Evolutionary conservation across 2,888 invertebrate genomes (phyloP), one percentile per base, ranked within the genome.

Genomic region (Calameuta idolon): DNA sequence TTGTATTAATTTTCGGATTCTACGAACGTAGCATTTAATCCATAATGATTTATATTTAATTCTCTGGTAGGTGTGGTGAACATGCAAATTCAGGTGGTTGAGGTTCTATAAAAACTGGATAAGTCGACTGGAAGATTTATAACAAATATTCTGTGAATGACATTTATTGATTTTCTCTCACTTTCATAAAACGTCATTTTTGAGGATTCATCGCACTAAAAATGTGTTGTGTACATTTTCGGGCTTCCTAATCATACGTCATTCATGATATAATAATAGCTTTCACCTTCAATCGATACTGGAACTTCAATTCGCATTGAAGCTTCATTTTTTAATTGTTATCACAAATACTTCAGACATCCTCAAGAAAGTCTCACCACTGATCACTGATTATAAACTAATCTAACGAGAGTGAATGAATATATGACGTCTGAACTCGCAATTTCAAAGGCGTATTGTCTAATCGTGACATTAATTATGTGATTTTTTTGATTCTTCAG

Each of bases 401-500:
- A 55, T 23, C 9, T 55, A 55, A 55, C 23, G 9, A 55, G 55
- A 55, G 55, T 55, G 23, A 55, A 55, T 55, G 55, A 55, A 23
- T 55, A 55, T 55, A 55, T 55, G 55, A 9, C 55, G 55, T 5
- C 55, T 55, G 55, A 55, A 55, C 4, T 55, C 5, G 23, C 55
- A 55, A 55, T 55, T 55, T 15, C 55, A 74, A 30, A 37, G 23
- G 79, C 77, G 81, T 82, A 82, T 78, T 79, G 78, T 83, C 82
- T 85, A 78, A 83, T 85, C 79, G 81, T 83, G 81, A 83, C 77
- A 79, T 80, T 83, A 83, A 83, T 84, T 80, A 80, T 83, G 82
- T 83, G 85, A 85, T 85, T 86, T 83, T 84, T 84, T 82, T 84
- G 73, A 34, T 81, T 83, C 80, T 79, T 85, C 76, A 81, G 84